phyloP scores from a whole-genome alignment of 1,140 invertebrate genomes.

The Alviniconcha marisindica region DNA sequence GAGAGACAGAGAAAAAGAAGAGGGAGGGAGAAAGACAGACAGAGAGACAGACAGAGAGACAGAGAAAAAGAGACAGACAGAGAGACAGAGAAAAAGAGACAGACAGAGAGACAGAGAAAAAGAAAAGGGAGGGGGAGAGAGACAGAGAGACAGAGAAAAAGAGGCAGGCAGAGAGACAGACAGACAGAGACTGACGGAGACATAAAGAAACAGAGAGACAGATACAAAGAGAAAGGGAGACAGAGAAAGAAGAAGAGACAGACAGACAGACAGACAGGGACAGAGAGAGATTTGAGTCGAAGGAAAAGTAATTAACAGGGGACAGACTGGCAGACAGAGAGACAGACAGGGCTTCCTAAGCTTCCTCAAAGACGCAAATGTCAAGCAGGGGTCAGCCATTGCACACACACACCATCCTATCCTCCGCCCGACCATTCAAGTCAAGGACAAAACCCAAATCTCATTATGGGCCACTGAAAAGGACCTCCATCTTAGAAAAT shows the following conservation, averaged over 20 bases:
- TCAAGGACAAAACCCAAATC: too few relatives aligned
- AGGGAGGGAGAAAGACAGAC: constrained; percentile 3
- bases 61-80: background rate
- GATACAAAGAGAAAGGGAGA: background rate
- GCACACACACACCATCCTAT: too few relatives aligned
- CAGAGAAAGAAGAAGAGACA: background rate
- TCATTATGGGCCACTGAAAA: too few relatives aligned
- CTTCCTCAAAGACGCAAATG: too few relatives aligned
- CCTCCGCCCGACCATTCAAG: too few relatives aligned
- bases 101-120: background rate
- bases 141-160: background rate
- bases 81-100: background rate
- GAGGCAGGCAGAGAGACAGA: background rate
- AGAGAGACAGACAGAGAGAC: background rate
- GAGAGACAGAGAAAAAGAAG: background rate
- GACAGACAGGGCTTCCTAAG: constrained; percentile 4
- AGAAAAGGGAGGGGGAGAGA: constrained; percentile 1
- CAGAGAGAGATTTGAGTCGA: background rate
- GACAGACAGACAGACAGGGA: background rate
- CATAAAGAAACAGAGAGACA: background rate
- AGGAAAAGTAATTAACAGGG: background rate
- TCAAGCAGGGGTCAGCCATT: too few relatives aligned
- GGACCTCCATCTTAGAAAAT: too few relatives aligned
- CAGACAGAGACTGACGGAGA: background rate
- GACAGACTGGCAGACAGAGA: background rate